These are phyloP conservation scores for Peromyscus melanophrys DNA, from an alignment of 2,797 vertebrate species.

Conservation along the genomic window DNA sequence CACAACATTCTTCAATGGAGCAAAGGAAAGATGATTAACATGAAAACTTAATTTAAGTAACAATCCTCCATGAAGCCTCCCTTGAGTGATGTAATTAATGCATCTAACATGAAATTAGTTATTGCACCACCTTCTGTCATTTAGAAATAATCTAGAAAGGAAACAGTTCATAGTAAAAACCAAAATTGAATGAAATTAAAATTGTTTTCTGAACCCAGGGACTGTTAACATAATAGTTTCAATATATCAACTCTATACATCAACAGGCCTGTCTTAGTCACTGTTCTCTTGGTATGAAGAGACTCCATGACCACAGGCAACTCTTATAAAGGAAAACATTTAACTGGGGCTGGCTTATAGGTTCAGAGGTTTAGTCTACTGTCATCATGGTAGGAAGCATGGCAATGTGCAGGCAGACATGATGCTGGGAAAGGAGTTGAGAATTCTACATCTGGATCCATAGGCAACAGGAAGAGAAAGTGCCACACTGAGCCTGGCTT, in stretches of 20 bases:
- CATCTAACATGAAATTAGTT: background rate
- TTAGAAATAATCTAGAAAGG: constrained; percentile 49
- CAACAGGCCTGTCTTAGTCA: constrained; percentile 12
- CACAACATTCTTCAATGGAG: constrained; percentile 4
- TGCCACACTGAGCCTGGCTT: background rate
- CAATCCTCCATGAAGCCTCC: constrained; percentile 44
- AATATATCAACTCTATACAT: background rate
- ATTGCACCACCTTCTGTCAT: constrained; percentile 9
- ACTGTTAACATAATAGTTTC: background rate
- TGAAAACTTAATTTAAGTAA: background rate
- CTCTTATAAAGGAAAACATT: background rate
- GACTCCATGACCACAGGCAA: background rate
- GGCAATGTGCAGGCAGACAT: too few species aligned
- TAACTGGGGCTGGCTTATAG: background rate
- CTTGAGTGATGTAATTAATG: background rate
- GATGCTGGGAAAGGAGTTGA: background rate
- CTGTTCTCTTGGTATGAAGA: background rate
- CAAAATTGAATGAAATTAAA: constrained; percentile 39
- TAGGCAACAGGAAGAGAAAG: too few species aligned
- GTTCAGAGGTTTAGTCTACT: background rate
- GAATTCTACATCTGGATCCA: background rate
- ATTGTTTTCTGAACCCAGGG: constrained; percentile 15
- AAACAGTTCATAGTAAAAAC: constrained; percentile 66
- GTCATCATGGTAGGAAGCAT: background rate
- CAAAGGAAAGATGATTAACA: constrained; percentile 55